These are phyloP conservation scores for Ormyrus pomaceus DNA, from an alignment of 2,888 invertebrate genomes.

Conservation along the genomic window DNA sequence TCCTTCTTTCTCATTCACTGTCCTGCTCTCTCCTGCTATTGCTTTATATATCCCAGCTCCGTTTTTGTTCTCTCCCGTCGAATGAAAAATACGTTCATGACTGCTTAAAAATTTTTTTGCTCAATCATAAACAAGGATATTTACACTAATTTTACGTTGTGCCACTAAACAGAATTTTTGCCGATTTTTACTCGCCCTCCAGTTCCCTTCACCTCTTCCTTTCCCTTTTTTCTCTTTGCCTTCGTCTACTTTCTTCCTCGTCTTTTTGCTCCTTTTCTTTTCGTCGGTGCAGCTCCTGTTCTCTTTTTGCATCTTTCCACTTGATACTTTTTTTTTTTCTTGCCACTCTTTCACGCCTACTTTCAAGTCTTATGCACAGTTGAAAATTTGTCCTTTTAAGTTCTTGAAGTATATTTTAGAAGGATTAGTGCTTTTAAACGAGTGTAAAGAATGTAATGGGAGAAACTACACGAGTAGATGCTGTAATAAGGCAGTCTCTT, in stretches of 20 bases:
- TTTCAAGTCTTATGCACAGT: no score
- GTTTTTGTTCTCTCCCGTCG: conserved; percentile 2
- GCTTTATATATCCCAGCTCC: neutral
- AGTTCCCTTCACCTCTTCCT: neutral
- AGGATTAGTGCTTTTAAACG: no score
- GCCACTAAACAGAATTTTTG: neutral
- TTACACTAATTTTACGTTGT: conserved; percentile 21
- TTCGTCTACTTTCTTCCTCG: neutral
- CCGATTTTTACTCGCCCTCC: neutral
- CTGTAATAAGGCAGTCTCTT: no score
- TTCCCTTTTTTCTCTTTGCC: neutral
- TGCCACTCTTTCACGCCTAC: neutral
- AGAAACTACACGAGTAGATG: no score
- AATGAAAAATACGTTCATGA: conserved; percentile 27
- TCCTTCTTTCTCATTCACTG: conserved; percentile 50
- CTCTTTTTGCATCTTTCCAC: neutral
- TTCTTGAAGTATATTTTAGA: no score
- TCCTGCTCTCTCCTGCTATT: neutral
- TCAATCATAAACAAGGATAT: conserved; percentile 15
- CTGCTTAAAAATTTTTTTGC: conserved; percentile 21
- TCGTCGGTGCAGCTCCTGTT: no score
- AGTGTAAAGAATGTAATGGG: no score
- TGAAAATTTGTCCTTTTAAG: no score
- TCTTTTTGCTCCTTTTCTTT: neutral
- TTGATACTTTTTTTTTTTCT: neutral